A percentile compares a stretch with the other conserved stretches of the same genome.
Conservation (phyloP, 2,113 vertebrate species). For the Caretta caretta region DNA sequence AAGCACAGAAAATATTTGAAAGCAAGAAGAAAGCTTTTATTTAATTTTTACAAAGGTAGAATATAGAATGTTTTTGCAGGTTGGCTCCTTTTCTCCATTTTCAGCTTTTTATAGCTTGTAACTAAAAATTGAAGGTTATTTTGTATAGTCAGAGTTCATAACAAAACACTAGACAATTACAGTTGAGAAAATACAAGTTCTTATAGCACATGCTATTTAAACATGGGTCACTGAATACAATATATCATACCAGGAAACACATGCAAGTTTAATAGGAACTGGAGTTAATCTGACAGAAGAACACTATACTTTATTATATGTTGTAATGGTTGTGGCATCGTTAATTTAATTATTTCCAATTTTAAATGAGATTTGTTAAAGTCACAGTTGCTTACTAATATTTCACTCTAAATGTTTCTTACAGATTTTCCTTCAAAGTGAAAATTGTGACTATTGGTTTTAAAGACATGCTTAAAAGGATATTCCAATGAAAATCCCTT, state of each 20-base stretch:
- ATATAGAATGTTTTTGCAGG: not conserved
- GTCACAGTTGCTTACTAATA: constrained; percentile 39
- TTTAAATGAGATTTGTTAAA: constrained; percentile 55
- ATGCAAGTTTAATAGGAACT: not conserved
- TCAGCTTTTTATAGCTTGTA: not conserved
- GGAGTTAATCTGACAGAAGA: constrained; percentile 1
- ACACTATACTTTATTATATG: constrained; percentile 12
- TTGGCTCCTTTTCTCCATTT: not conserved
- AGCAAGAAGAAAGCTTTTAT: not conserved
- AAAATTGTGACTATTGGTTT: constrained; percentile 40
- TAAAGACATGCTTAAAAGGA: constrained; percentile 54
- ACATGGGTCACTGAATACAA: not conserved
- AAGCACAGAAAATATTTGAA: not conserved
- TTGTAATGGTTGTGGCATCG: constrained; percentile 7
- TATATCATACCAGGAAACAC: not conserved
- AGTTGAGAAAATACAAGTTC: not conserved
- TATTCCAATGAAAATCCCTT: constrained; percentile 63
- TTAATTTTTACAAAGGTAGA: not conserved
- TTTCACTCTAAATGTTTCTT: constrained; percentile 41
- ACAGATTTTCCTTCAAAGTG: constrained; percentile 50
- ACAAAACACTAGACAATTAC: not conserved
- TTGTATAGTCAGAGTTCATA: not conserved
- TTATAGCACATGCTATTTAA: not conserved
- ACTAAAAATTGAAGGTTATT: not conserved
- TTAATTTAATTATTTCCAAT: constrained; percentile 46